Evolutionary conservation across 2,888 invertebrate species (phyloP), one percentile per base, ranked within the genome.

Genomic region (Danaus chrysippus): DNA sequence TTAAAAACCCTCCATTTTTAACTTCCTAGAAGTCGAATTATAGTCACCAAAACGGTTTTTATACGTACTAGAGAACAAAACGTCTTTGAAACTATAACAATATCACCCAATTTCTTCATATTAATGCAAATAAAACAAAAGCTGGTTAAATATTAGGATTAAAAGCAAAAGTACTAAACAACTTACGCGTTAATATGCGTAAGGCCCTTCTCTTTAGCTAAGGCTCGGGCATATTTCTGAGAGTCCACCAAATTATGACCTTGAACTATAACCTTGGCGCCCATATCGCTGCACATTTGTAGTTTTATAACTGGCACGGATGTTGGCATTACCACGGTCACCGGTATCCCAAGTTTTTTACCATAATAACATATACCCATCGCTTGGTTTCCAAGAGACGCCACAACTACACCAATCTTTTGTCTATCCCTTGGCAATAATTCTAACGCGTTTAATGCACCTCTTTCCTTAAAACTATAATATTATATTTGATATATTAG

Each of bases 321-420:
- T 3, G 86, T 82, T 0, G 95, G 95, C 94, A 95, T 93, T 41
- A 95, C 93, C 1, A 95, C 94, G 0, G 93, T 93, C 1, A 93
- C 89, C 0, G 93, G 93, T 42, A 94, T 89, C 46, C 81, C 83
- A 57, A 95, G 82, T 64, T 92, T 89, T 49, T 87, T 77, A 0
- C 94, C 94, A 74, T 95, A 93, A 77, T 93, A 94, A 64, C 93
- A 92, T 44, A 95, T 77, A 1, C 94, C 93, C 46, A 93, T 81
- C 0, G 94, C 95, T 74, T 94, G 95, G 76, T 96, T 95, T 0
- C 95, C 95, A 11, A 94, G 90, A 8, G 94, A 94, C 0, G 94
- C 94, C 11, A 94, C 91, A 42, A 94, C 93, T 0, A 95, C 92
- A 5, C 95, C 95, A 8, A 82, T 79, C 69, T 87, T 87, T 75